Percentiles rank a stretch among this genome's conserved stretches.
These are phyloP conservation scores for Hylia prasina DNA, from an alignment of 2,113 vertebrate species.

Conservation along the genomic window DNA sequence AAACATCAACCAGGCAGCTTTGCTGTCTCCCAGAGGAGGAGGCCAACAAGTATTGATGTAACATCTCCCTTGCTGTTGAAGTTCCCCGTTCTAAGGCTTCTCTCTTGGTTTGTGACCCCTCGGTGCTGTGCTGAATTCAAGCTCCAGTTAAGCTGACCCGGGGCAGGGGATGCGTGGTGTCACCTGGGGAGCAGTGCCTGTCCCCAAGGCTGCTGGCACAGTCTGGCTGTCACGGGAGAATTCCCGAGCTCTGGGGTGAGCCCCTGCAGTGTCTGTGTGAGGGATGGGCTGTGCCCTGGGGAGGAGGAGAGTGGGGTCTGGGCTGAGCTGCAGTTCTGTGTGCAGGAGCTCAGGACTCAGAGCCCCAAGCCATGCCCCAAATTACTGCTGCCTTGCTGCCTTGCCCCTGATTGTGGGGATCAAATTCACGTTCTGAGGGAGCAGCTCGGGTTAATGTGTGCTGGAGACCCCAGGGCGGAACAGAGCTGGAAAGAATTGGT, in stretches of 20 bases:
- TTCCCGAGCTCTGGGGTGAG: accelerated
- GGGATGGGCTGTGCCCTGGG: accelerated
- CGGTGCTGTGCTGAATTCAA: not conserved
- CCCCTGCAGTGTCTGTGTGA: accelerated
- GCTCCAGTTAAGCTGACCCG: not conserved
- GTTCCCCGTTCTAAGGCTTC: not conserved
- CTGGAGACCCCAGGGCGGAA: not conserved
- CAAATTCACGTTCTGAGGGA: not conserved
- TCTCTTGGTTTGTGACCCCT: not conserved
- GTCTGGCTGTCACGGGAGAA: not conserved
- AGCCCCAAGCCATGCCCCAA: not conserved
- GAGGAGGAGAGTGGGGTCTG: accelerated
- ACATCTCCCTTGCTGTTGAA: not conserved
- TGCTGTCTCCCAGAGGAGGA: not conserved
- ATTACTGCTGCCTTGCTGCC: not conserved
- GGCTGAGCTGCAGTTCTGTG: accelerated
- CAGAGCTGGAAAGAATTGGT: not conserved
- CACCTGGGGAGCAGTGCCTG: not conserved
- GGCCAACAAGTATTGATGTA: not conserved
- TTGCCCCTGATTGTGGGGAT: not conserved
- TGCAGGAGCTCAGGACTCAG: not conserved
- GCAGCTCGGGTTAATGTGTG: not conserved
- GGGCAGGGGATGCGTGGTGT: not conserved
- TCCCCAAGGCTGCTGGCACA: not conserved
- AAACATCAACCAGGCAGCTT: not conserved